Evolutionary conservation across 2,797 vertebrate genomes (phyloP).

Genomic region (Pempheris klunzingeri): DNA sequence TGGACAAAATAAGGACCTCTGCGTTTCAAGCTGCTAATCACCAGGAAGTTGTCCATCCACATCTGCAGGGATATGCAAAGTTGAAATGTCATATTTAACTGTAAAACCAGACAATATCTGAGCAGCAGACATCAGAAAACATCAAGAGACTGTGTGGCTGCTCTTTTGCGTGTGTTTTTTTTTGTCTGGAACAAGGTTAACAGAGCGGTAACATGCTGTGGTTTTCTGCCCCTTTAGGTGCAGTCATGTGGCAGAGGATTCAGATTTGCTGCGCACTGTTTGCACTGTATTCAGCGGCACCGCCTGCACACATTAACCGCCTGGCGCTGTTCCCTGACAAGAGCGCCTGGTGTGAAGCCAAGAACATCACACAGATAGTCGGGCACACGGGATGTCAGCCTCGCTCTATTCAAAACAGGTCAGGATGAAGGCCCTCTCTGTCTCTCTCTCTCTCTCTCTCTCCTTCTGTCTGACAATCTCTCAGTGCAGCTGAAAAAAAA

Average conservation of each 20-base stretch:
- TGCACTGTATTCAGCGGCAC: constrained; percentile 88
- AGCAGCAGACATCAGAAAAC: constrained; percentile 21
- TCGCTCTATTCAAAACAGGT: constrained; percentile 99
- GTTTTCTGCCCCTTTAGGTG: constrained; percentile 81
- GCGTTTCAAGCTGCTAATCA: constrained; percentile 33
- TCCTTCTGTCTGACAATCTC: constrained; percentile 27
- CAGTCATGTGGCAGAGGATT: constrained; percentile 84
- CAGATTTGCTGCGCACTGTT: constrained; percentile 87
- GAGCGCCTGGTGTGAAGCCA: constrained; percentile 98
- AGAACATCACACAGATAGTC: constrained; percentile 99
- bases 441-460: constrained; percentile 25
- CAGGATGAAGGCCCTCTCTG: constrained; percentile 71
- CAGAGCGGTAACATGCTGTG: constrained; percentile 49
- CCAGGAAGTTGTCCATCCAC: constrained; percentile 33
- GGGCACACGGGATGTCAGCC: constrained; percentile 97
- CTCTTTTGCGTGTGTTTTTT: constrained; percentile 6
- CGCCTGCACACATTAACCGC: constrained; percentile 95
- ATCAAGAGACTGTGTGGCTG: not conserved
- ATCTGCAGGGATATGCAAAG: constrained; percentile 27
- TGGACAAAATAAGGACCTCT: constrained; percentile 6
- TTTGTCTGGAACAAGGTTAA: constrained; percentile 48
- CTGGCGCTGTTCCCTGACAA: constrained; percentile 98
- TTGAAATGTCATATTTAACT: constrained; percentile 17
- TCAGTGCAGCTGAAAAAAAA: constrained; percentile 31
- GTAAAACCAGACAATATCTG: constrained; percentile 12